Evolutionary conservation across 2,888 invertebrate species (phyloP), one percentile per base, ranked within the genome.

Genomic region (Netelia virgata): DNA sequence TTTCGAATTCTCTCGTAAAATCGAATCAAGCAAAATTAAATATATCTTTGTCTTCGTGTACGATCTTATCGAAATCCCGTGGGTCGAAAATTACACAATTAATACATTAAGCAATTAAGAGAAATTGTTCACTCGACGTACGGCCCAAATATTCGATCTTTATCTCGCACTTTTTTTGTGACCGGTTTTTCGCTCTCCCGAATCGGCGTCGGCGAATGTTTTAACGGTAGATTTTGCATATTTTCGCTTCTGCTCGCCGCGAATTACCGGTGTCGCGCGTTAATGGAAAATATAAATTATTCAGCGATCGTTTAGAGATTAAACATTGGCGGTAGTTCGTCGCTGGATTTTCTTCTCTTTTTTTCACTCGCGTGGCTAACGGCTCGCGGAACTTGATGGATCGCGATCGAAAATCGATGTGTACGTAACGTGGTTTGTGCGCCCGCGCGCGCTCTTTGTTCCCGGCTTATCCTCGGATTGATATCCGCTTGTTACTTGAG

Each of bases 261-360:
- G 55, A 73, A 73, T 85, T 80, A 70, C 66, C 78, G 79, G 16
- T 53, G 79, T 55, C 69, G 64, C n/a, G 20, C 64, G 77, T 77
- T 79, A 68, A 77, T 77, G 77, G 53, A 69, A 78, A 41, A 53
- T 69, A 63, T 78, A 74, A 78, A 83, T 74, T 69, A 78, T 78
- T 74, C 78, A 61, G n/a, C 36, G 55, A 74, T 68, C 73, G 61
- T 83, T 78, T 74, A 83, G 55, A 63, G 69, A 73, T 73, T 53
- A 73, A 69, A 82, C 55, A 73, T 69, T 18, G 50, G 43, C 63
- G 10, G 68, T n/a, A 57, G 74, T 76, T 76, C 16, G 70, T 59
- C 28, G 61, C n/a, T 10, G 20, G 63, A 53, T 53, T 69, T 64
- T 43, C 14, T 63, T 64, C n/a, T n/a, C n/a, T 10, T n/a, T 50